Evolutionary conservation across 2,888 invertebrate genomes (phyloP).

Genomic region (Ptilodon capucinus): DNA sequence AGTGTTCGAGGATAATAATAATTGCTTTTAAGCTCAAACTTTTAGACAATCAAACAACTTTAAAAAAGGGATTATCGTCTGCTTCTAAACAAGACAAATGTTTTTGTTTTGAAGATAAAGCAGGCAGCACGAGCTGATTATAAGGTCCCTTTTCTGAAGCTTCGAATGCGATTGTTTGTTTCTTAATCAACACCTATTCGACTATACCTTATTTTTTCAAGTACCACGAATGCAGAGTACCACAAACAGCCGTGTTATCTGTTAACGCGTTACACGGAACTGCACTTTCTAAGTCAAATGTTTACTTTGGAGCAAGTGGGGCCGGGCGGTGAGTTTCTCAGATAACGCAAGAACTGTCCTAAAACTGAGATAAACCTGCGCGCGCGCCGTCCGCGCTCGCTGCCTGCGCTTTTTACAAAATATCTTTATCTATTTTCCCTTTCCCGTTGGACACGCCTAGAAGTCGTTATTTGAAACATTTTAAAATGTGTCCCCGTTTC

Average conservation of each 20-base stretch:
- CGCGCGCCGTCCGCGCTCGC: conserved; percentile 46
- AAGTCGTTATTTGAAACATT: conserved; percentile 21
- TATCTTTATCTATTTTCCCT: conserved; percentile 60
- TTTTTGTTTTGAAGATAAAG: conserved; percentile 31
- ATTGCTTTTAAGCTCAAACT: conserved; percentile 7
- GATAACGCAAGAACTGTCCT: conserved; percentile 74
- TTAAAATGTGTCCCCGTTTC: conserved; percentile 27
- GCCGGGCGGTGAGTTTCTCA: conserved; percentile 61
- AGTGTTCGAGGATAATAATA: not conserved
- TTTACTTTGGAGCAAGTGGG: conserved; percentile 73
- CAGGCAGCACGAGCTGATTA: conserved; percentile 26
- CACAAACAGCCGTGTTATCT: conserved; percentile 70
- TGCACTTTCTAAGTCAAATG: conserved; percentile 81
- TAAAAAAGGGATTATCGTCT: conserved; percentile 22
- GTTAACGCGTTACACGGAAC: conserved; percentile 74
- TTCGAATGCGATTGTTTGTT: conserved; percentile 49
- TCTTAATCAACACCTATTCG: conserved; percentile 44
- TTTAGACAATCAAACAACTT: conserved; percentile 22
- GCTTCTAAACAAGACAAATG: conserved; percentile 16
- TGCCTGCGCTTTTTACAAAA: conserved; percentile 63
- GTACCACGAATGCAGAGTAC: conserved; percentile 66
- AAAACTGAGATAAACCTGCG: conserved; percentile 60
- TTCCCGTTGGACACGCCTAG: conserved; percentile 56
- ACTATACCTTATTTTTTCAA: conserved; percentile 46
- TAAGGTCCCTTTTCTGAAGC: conserved; percentile 25